Evolutionary conservation across 2,888 invertebrate species (phyloP), one percentile per base, ranked within the genome.

Genomic region (Dynastes hyllus): DNA sequence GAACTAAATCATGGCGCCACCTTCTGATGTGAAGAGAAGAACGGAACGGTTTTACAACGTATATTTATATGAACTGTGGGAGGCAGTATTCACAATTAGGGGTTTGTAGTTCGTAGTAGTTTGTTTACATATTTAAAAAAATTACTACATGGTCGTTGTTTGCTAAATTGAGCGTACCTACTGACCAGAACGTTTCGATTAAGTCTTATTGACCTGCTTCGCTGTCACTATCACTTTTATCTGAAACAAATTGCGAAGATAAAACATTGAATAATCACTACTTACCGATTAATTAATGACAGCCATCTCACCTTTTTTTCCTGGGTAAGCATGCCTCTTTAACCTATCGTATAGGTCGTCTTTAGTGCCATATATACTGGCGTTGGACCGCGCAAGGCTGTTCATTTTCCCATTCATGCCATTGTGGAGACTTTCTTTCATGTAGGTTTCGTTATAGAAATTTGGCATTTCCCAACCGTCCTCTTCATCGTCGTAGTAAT

Each of bases 381-480:
- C 97, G 89, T 97, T 97, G 50, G 97, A 97, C 86, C 97, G 92
- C 82, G 97, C 97, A 89, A 97, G 92, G 89, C 97, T 97, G 90
- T 97, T 97, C 95, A 96, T 95, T 89, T 97, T 97, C 76, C 92
- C 91, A 32, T 94, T 95, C 79, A 81, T 79, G 29, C 95, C 94
- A 84, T 95, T 96, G 89, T 97, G 97, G 78, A 97, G 92, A 87
- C 96, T 93, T 91, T 96, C 96, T 90, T 97, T 97, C 97, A 97
- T 97, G 87, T 97, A 97, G 1, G 97, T 97, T 90, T 97, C 97
- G 88, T 97, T 97, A 90, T 97, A 97, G 89, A 97, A 97, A 89
- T 97, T 97, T 0, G 97, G 97, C 97, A 97, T 97, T 88, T 97
- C 97, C 97, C 97, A 97, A 67, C 97, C 97, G 85, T 97, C 97